These are phyloP conservation scores for Xenopus petersii DNA, from an alignment of 2,797 vertebrate species.

Conservation along the genomic window DNA sequence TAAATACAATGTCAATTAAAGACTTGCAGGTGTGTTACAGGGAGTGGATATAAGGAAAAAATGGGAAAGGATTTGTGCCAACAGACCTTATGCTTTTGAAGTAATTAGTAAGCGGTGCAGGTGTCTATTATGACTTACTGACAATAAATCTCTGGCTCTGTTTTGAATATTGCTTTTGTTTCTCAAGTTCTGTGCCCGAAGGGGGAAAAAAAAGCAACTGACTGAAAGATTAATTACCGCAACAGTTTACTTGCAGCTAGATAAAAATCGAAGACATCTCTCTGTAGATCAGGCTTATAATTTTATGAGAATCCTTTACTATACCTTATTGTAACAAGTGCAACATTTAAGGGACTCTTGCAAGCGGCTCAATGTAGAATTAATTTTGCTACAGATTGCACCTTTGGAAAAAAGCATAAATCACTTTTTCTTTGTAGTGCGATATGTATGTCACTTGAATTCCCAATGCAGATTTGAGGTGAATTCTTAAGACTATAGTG, in stretches of 20 bases:
- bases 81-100: conserved; percentile 55
- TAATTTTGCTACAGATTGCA: neutral
- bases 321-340: conserved; percentile 29
- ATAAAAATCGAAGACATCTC: conserved; percentile 60
- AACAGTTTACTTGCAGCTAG: conserved; percentile 58
- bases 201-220: conserved; percentile 59
- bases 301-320: conserved; percentile 33
- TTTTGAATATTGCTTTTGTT: conserved; percentile 67
- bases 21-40: conserved; percentile 56
- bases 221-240: conserved; percentile 65
- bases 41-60: conserved; percentile 52
- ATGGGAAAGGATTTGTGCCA: conserved; percentile 53
- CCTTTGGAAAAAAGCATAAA: conserved; percentile 42
- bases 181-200: conserved; percentile 61
- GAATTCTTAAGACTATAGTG: conserved; percentile 32
- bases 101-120: conserved; percentile 65
- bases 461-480: conserved; percentile 39
- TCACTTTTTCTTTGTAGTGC: conserved; percentile 31
- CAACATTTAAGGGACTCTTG: neutral
- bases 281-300: conserved; percentile 55
- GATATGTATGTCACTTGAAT: conserved; percentile 39
- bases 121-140: conserved; percentile 66
- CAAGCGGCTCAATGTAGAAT: conserved; percentile 27
- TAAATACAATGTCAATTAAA: conserved; percentile 59
- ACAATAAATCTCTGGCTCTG: conserved; percentile 65